These are phyloP conservation scores for Neostethus bicornis DNA, from an alignment of 2,797 vertebrate genomes.

Conservation along the genomic window DNA sequence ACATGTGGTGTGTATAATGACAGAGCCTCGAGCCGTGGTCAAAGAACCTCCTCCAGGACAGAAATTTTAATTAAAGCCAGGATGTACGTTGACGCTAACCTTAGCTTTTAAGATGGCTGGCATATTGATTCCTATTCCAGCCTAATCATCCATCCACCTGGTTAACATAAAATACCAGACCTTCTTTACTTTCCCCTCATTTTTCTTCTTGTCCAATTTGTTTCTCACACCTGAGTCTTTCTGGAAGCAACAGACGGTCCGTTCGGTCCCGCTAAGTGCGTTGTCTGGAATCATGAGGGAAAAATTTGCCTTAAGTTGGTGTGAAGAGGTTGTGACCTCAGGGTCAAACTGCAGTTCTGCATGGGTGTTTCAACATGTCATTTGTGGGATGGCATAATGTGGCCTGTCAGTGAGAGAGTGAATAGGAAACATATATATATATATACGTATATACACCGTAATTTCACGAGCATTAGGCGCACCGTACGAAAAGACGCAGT, in stretches of 20 bases:
- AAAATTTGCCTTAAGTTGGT: constrained; percentile 64
- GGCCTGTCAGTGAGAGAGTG: constrained; percentile 3
- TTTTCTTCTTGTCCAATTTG: constrained; percentile 35
- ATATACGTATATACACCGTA: too few species aligned
- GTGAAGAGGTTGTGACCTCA: constrained; percentile 61
- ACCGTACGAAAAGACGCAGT: too few species aligned
- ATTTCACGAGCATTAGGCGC: too few species aligned
- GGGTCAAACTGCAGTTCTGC: constrained; percentile 58
- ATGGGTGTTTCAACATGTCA: constrained; percentile 55
- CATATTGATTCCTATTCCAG: constrained; percentile 10
- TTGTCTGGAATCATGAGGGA: constrained; percentile 61
- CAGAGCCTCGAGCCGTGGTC: constrained; percentile 33
- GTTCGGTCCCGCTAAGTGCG: constrained; percentile 32
- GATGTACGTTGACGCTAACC: constrained; percentile 33
- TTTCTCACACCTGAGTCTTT: constrained; percentile 49
- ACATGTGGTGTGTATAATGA: constrained; percentile 61
- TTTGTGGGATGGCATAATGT: constrained; percentile 31
- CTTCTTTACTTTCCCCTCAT: constrained; percentile 29
- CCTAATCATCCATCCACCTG: constrained; percentile 2
- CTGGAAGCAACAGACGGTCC: constrained; percentile 18
- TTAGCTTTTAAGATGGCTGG: constrained; percentile 46
- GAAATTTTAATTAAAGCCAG: constrained; percentile 68
- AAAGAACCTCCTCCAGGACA: constrained; percentile 47
- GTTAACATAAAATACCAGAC: constrained; percentile 33
- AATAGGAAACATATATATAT: constrained; percentile 25